phyloP scores from a whole-genome alignment of 2,888 invertebrate species.

The Agonopterix arenella region DNA sequence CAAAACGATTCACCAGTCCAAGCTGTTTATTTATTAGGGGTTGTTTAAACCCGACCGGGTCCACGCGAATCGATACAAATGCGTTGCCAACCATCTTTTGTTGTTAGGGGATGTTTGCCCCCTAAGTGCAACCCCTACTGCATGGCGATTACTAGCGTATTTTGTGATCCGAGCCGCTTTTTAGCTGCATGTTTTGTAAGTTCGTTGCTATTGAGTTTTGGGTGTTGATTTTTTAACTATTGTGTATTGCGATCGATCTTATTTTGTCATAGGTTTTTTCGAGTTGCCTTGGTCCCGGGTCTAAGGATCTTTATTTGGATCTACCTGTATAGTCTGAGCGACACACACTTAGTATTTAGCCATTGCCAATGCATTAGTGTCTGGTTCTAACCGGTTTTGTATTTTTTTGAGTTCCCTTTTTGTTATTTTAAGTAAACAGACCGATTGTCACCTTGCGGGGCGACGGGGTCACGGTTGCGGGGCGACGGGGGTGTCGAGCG shows the following conservation, averaged over 20 bases:
- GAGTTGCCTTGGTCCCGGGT: too few species aligned
- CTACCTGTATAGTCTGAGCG: too few species aligned
- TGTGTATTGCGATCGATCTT: not conserved
- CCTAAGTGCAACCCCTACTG: slow-evolving; percentile 38
- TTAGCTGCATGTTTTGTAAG: not conserved
- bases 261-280: too few species aligned
- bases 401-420: too few species aligned
- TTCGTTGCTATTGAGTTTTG: not conserved
- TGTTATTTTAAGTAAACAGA: too few species aligned
- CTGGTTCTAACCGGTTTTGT: too few species aligned
- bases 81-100: slow-evolving; percentile 59
- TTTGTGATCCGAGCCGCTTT: slow-evolving; percentile 20
- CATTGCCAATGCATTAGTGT: too few species aligned
- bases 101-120: slow-evolving; percentile 47
- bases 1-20: not conserved
- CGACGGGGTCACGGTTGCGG: too few species aligned
- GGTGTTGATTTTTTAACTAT: not conserved
- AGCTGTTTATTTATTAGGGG: slow-evolving; percentile 16
- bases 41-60: slow-evolving; percentile 14
- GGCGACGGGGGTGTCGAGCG: too few species aligned
- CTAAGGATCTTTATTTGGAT: too few species aligned
- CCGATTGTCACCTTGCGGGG: too few species aligned
- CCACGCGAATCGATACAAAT: slow-evolving; percentile 29
- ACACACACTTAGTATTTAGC: too few species aligned
- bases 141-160: slow-evolving; percentile 28